Conservation (phyloP, 2,888 invertebrate species). For the Bursaphelenchus okinawaensis region DNA sequence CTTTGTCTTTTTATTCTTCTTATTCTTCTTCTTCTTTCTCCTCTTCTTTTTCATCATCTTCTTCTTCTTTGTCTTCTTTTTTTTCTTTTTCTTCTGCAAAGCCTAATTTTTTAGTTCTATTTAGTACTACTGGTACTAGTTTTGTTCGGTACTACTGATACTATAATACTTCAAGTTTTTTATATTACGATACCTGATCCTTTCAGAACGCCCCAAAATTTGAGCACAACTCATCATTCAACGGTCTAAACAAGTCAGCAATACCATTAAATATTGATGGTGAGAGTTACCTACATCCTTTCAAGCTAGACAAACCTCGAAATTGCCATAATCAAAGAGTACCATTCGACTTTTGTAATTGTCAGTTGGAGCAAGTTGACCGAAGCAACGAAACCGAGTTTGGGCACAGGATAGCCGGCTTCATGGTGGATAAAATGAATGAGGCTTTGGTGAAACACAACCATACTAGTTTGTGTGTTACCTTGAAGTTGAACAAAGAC, state of each 20-base stretch:
- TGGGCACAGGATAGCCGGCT: not conserved
- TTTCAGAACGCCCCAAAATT: not conserved
- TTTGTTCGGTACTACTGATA: too few relatives aligned
- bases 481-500: not conserved
- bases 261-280: not conserved
- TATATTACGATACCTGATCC: too few relatives aligned
- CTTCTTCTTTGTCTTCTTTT: too few relatives aligned
- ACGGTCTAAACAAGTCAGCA: not conserved
- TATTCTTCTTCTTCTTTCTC: too few relatives aligned
- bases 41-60: too few relatives aligned
- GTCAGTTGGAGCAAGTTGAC: not conserved
- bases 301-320: not conserved
- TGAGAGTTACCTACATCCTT: not conserved
- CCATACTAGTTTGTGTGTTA: not conserved
- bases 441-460: not conserved
- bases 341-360: not conserved
- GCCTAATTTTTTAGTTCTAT: too few relatives aligned
- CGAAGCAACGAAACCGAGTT: not conserved
- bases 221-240: not conserved
- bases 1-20: too few relatives aligned
- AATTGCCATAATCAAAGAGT: not conserved
- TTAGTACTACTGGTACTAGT: too few relatives aligned
- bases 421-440: slow-evolving; percentile 1
- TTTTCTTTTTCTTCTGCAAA: too few relatives aligned
- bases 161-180: too few relatives aligned